Conservation (phyloP, 2,113 vertebrate species). For the Ploceus nigricollis region DNA sequence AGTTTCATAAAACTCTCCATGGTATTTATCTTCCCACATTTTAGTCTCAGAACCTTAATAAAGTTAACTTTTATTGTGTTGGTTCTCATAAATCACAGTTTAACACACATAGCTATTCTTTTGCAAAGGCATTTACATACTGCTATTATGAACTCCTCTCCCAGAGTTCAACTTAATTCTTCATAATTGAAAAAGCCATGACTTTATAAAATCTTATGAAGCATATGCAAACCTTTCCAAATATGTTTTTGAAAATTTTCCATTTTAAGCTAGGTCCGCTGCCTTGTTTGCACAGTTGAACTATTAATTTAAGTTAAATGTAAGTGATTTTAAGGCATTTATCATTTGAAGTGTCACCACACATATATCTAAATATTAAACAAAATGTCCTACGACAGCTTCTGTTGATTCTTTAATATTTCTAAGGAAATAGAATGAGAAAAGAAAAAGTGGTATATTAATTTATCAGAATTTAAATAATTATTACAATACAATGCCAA, state of each 20-base stretch:
- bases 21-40: not conserved
- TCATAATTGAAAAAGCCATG: not conserved
- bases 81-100: not conserved
- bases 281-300: not conserved
- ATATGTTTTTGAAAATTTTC: not conserved
- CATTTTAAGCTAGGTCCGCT: not conserved
- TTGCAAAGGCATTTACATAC: not conserved
- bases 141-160: not conserved
- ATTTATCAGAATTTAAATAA: not conserved
- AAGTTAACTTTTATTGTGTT: not conserved
- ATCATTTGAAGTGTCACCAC: not conserved
- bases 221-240: not conserved
- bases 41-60: not conserved
- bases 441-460: not conserved
- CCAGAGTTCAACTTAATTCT: not conserved
- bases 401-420: not conserved
- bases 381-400: not conserved
- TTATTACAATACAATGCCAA: not conserved
- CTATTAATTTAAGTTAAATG: not conserved
- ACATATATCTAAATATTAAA: not conserved
- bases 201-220: not conserved
- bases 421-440: not conserved
- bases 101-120: not conserved
- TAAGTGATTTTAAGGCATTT: not conserved
- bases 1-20: not conserved